phyloP scores from a whole-genome alignment of 2,888 invertebrate genomes.

The Mesopsocus fuscifrons region DNA sequence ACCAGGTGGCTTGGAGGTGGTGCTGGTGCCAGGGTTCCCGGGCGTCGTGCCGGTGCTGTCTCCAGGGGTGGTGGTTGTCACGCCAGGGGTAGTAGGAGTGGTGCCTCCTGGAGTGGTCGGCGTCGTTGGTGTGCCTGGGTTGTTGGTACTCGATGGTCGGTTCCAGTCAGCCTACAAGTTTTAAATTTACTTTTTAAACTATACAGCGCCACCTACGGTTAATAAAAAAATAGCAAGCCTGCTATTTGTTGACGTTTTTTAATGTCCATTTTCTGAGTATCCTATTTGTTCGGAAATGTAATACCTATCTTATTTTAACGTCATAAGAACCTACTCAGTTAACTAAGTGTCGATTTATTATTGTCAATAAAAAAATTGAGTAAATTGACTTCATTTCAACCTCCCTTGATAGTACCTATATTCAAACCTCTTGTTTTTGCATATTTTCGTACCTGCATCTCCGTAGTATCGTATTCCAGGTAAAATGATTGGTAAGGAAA shows the following conservation, averaged over 20 bases:
- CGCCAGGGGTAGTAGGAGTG: neutral
- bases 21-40: neutral
- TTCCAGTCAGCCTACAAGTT: neutral
- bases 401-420: too few species aligned
- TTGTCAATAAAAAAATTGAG: too few species aligned
- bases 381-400: too few species aligned
- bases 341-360: too few species aligned
- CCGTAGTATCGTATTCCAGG: neutral
- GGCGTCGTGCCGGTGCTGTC: neutral
- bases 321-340: too few species aligned
- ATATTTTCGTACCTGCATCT: neutral
- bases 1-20: neutral
- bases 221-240: neutral
- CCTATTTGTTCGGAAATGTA: too few species aligned
- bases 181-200: too few species aligned
- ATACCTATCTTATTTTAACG: too few species aligned
- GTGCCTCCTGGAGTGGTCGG: neutral
- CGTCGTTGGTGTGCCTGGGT: neutral
- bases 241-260: too few species aligned
- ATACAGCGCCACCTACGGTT: neutral
- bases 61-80: neutral
- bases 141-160: neutral
- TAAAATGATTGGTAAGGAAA: neutral
- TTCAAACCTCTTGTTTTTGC: too few species aligned
- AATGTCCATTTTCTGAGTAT: too few species aligned